Base-by-base conservation (phyloP, 2,888 invertebrate genomes). In the Lepidocyrtoides sp. region DNA sequence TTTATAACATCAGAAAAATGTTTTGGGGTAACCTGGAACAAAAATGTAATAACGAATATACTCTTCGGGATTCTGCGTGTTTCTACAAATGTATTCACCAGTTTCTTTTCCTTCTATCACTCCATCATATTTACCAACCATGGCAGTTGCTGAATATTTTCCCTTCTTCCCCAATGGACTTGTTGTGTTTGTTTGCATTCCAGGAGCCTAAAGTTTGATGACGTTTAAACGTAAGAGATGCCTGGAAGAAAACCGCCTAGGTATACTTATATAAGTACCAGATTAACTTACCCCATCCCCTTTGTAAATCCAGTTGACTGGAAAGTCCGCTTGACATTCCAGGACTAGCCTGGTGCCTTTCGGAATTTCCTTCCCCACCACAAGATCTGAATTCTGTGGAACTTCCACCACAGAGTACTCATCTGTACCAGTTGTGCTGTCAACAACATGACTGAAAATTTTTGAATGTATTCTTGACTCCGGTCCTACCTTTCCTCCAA, bases 51-150 rank as follows among this genome's bases (percentile, higher is more conserved):
- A 92, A 44, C 82, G 93, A 12, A 92, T 85, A 2, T 91, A 90
- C 12, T 91, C 57, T 5, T 83, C 79, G 0, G 93, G 85, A 81
- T 92, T 91, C 32, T 93, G 89, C 17, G 85, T 85, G 69, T 89
- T 93, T 66, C 89, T 54, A 72, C 93, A 93, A 41, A 92, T 92
- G 72, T 93, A 93, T 79, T 93, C 92, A 8, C 93, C 93, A 32
- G 93, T 93, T 79, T 93, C 91, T 14, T 90, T 93, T 41, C 89
- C 92, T 12, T 86, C 77, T 10, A 86, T 14, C 1, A 54, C 0
- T 8, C 86, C 86, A 57, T 77, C 77, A 44, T 77, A 44, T n/a
- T 51, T 77, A 0, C 92, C 93, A 20, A 93, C 17, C 29, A 86
- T 75, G 3, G 84, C 86, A 12, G 79, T 91, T 2, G 92, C 91